These are phyloP conservation scores for Aldabrachelys gigantea DNA, from an alignment of 2,113 vertebrate genomes.

Conservation along the genomic window DNA sequence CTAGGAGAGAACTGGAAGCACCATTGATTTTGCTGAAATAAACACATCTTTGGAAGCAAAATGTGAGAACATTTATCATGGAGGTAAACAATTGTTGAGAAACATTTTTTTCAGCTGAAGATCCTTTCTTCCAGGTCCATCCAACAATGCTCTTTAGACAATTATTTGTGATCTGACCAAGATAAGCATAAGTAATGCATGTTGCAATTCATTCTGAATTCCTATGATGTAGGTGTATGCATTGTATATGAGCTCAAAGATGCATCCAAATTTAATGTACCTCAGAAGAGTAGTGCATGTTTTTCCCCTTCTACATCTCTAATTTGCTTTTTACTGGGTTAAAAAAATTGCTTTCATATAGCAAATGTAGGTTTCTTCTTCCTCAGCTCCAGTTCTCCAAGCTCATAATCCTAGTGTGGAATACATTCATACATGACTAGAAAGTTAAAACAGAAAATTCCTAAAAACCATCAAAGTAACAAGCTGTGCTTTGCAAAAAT, in stretches of 20 bases:
- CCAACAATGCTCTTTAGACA: background rate
- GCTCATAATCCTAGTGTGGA: slow-evolving; percentile 56
- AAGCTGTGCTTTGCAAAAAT: slow-evolving; percentile 60
- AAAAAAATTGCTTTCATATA: slow-evolving; percentile 13
- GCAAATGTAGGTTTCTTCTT: background rate
- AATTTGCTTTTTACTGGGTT: slow-evolving; percentile 6
- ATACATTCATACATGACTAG: slow-evolving; percentile 64
- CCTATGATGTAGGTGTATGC: background rate
- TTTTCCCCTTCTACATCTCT: background rate
- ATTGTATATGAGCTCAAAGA: background rate
- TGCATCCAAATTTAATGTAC: slow-evolving; percentile 1
- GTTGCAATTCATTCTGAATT: background rate
- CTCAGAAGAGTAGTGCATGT: background rate
- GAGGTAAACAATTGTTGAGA: background rate
- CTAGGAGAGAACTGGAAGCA: background rate
- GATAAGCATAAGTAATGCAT: background rate
- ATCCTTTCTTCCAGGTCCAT: background rate
- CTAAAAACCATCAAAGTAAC: slow-evolving; percentile 59
- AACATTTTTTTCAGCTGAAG: background rate
- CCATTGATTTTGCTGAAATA: background rate
- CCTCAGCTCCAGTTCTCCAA: background rate
- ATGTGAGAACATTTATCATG: background rate
- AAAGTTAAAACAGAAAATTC: slow-evolving; percentile 58
- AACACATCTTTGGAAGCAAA: background rate
- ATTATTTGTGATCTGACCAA: background rate